Evolutionary conservation across 2,888 invertebrate species (phyloP), one percentile per base, ranked within the genome.

Genomic region (Diarsia rubi): DNA sequence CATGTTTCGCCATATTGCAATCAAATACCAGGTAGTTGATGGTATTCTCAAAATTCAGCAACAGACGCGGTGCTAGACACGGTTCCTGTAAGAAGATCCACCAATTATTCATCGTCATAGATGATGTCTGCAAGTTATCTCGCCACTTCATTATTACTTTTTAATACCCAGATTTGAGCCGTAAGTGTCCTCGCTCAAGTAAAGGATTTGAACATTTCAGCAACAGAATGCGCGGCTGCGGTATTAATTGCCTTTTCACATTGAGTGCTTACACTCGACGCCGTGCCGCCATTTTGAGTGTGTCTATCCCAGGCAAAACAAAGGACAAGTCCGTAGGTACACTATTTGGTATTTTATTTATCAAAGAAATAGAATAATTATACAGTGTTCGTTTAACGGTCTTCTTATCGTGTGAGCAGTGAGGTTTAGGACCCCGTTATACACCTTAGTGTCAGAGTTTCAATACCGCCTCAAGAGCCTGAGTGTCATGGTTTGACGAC

Each of bases 41-140:
- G 89, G 85, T 91, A 91, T 91, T 89, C 89, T 89, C 89, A 85
- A 89, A 90, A 90, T 88, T 89, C 85, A 83, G 79, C 83, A 85
- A 75, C 86, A 85, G 84, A 78, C 82, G 74, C 81, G 86, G 84
- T 88, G 90, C 89, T 85, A 85, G 84, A 78, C 82, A 74, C 81
- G 86, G 84, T 88, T 90, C 89, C 79, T 78, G 85, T 89, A 89
- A 87, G 89, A 89, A 90, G 86, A 90, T 91, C 91, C 91, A 92
- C 94, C 93, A 93, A 88, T 92, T 94, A 94, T 94, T 94, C 94
- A 92, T 82, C 87, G 91, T 91, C 94, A 93, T 93, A 93, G 92
- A 86, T 92, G 89, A 86, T 86, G 88, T 91, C 90, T 91, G 87
- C 84, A 87, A 88, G 87, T 86, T 82, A 79, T 90, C 83, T 88